Conservation (phyloP, 2,113 vertebrate genomes). For the Nothocercus nigrocapillus region DNA sequence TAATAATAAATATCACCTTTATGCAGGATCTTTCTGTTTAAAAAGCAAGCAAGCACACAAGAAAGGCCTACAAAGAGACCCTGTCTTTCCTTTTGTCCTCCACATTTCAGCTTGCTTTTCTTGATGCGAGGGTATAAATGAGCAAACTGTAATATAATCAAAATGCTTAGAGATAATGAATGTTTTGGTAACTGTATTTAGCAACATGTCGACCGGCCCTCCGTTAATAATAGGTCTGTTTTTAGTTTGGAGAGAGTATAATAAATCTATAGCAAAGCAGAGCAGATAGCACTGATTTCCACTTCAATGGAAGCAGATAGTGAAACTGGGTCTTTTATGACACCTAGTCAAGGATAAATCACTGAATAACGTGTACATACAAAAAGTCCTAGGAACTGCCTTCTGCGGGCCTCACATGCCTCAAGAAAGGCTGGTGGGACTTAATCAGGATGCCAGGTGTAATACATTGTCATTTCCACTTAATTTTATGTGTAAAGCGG, state of each 20-base stretch:
- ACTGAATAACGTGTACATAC: rapidly evolving
- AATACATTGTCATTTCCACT: not conserved
- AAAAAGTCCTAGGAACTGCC: not conserved
- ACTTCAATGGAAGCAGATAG: not conserved
- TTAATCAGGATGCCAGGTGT: not conserved
- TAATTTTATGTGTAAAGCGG: not conserved
- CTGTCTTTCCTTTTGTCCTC: not conserved
- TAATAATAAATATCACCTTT: not conserved
- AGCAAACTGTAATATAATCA: not conserved
- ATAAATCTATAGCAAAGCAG: not conserved
- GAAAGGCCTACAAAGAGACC: not conserved
- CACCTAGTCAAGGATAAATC: not conserved
- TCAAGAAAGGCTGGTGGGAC: not conserved
- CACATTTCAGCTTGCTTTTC: not conserved
- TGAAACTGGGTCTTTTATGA: not conserved
- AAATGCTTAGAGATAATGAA: not conserved
- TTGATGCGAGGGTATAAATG: not conserved
- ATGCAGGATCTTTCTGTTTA: not conserved
- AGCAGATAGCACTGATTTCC: not conserved
- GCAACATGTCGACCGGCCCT: not conserved
- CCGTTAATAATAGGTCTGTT: not conserved
- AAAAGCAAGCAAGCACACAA: not conserved
- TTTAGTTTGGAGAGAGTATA: not conserved
- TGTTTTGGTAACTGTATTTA: conserved; percentile 3
- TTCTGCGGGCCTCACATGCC: rapidly evolving